Percentiles rank a stretch among this genome's conserved stretches.
Conservation (phyloP, 2,888 invertebrate genomes). For the Ctenicera cuprea region DNA sequence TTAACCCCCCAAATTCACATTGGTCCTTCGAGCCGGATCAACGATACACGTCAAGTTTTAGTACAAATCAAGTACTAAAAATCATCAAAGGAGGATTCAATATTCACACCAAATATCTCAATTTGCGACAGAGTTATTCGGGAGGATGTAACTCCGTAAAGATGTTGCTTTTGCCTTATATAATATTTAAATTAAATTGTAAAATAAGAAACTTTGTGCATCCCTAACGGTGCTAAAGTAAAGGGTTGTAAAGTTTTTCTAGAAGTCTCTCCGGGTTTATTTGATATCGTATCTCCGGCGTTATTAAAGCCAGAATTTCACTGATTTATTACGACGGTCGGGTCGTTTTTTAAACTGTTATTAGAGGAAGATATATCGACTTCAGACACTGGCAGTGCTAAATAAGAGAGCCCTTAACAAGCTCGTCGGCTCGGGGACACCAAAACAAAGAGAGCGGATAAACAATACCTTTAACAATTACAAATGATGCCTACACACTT, state of each 20-base stretch:
- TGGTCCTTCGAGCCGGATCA: too few relatives aligned
- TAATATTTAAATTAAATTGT: not conserved
- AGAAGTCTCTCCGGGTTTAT: conserved; percentile 24
- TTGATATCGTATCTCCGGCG: conserved; percentile 32
- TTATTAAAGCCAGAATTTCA: conserved; percentile 43
- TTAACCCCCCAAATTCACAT: too few relatives aligned
- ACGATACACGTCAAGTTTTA: too few relatives aligned
- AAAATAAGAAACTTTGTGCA: conserved; percentile 10
- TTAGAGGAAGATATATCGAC: conserved; percentile 42
- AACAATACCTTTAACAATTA: conserved; percentile 43
- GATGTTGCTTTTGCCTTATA: too few relatives aligned
- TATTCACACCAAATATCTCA: too few relatives aligned
- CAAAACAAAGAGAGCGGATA: conserved; percentile 30
- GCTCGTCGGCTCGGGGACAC: conserved; percentile 17
- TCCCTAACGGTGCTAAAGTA: conserved; percentile 10
- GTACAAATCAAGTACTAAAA: too few relatives aligned
- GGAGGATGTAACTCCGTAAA: too few relatives aligned
- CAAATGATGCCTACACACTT: conserved; percentile 32
- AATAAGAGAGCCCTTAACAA: conserved; percentile 30
- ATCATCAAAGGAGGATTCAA: too few relatives aligned
- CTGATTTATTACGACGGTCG: conserved; percentile 39
- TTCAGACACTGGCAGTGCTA: conserved; percentile 32
- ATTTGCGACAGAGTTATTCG: too few relatives aligned
- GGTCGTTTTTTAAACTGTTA: conserved; percentile 37
- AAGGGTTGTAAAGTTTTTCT: conserved; percentile 41